Percentiles rank a stretch among this genome's conserved stretches.
Evolutionary conservation across 2,797 vertebrate species (phyloP).

Genomic region (Sebastes steindachneri): DNA sequence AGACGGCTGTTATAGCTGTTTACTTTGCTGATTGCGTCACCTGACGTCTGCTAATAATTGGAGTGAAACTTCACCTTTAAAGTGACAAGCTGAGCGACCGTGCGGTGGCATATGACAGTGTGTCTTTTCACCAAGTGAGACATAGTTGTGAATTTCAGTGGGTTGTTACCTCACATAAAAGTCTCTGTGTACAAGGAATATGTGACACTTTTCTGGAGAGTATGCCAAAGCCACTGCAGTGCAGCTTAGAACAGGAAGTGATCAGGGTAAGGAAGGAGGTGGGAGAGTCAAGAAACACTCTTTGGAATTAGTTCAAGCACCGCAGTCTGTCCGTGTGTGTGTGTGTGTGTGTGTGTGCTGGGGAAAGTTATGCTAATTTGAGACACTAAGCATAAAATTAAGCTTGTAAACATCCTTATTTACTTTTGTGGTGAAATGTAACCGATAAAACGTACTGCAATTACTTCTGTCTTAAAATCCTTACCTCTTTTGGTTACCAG

Average conservation of each 20-base stretch:
- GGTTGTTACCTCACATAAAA: constrained; percentile 67
- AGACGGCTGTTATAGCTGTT: constrained; percentile 30
- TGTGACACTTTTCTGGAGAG: constrained; percentile 62
- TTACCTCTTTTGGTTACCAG: not conserved
- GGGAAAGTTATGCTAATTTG: constrained; percentile 11
- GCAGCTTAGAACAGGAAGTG: constrained; percentile 62
- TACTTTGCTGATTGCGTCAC: constrained; percentile 46
- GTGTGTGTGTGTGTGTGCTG: not conserved
- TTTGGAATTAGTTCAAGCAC: constrained; percentile 61
- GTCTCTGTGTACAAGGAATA: constrained; percentile 52
- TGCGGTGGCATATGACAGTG: constrained; percentile 47
- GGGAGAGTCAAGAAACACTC: constrained; percentile 56
- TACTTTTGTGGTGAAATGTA: constrained; percentile 6
- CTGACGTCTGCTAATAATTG: constrained; percentile 38
- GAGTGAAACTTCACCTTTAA: constrained; percentile 44
- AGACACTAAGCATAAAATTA: not conserved
- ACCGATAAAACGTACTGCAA: constrained; percentile 1
- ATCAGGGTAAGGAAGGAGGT: constrained; percentile 66
- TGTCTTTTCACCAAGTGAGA: constrained; percentile 41
- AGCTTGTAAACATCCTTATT: constrained; percentile 48
- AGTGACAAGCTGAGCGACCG: constrained; percentile 23
- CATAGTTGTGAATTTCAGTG: constrained; percentile 46
- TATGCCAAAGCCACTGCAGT: constrained; percentile 51
- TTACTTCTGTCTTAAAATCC: not conserved
- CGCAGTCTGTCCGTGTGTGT: constrained; percentile 13